These are phyloP conservation scores for Ophion slaviceki DNA, from an alignment of 2,888 invertebrate species.

Conservation along the genomic window DNA sequence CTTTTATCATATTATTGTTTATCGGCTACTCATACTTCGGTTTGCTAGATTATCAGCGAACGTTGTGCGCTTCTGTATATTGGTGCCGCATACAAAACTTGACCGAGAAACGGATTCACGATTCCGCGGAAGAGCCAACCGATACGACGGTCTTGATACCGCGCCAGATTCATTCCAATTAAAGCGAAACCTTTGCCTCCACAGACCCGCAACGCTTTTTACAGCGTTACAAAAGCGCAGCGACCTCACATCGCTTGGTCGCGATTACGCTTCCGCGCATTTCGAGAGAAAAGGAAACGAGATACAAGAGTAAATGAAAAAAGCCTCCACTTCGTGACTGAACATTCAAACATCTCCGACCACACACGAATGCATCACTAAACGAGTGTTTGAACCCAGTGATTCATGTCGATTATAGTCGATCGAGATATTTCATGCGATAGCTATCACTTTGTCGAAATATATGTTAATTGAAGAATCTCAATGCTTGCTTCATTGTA, in stretches of 20 bases:
- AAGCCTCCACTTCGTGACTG: slow-evolving; percentile 29
- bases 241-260: slow-evolving; percentile 59
- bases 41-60: slow-evolving; percentile 49
- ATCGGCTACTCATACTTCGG: slow-evolving; percentile 45
- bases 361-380: slow-evolving; percentile 7
- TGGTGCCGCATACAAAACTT: slow-evolving; percentile 28
- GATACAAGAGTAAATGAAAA: slow-evolving; percentile 32
- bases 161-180: slow-evolving; percentile 76
- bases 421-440: background rate
- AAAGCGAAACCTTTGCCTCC: slow-evolving; percentile 77
- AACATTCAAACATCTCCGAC: slow-evolving; percentile 20
- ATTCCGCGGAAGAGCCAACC: slow-evolving; percentile 79
- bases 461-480: background rate
- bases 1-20: slow-evolving; percentile 47
- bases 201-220: slow-evolving; percentile 64
- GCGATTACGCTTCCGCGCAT: slow-evolving; percentile 51
- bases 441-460: background rate
- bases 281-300: slow-evolving; percentile 41
- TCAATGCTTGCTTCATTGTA: background rate
- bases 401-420: slow-evolving; percentile 2
- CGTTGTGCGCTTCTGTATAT: slow-evolving; percentile 17
- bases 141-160: slow-evolving; percentile 78
- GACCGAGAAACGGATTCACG: slow-evolving; percentile 76
- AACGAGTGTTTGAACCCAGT: background rate
- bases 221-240: slow-evolving; percentile 60